Percentiles rank a stretch among this genome's conserved stretches.
These are phyloP conservation scores for Ladona fulva DNA, from an alignment of 1,140 invertebrate genomes.

Conservation along the genomic window DNA sequence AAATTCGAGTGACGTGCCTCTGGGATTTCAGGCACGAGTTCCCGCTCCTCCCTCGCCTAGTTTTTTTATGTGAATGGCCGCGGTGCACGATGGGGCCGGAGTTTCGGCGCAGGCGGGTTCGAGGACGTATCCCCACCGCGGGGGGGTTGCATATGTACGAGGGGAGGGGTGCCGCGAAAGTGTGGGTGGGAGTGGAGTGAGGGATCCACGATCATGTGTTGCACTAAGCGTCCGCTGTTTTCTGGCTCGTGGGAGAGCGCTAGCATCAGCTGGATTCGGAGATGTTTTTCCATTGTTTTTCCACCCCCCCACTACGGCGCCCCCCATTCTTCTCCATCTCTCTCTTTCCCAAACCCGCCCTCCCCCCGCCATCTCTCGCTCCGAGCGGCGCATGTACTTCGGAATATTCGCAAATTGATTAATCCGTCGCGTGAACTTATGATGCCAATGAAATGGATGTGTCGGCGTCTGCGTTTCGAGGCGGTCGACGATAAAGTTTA, in stretches of 20 bases:
- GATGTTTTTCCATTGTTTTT: slow-evolving; percentile 5
- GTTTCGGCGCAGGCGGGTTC: too few species aligned
- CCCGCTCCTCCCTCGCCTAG: background rate
- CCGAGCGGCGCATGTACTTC: background rate
- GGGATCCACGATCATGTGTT: background rate
- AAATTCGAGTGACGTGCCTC: background rate
- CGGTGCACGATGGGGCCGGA: background rate
- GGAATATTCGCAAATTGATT: background rate
- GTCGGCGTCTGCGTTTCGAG: too few species aligned
- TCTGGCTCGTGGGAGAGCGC: background rate
- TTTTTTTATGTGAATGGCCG: background rate
- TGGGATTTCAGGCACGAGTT: background rate
- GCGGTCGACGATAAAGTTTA: too few species aligned
- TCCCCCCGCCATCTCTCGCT: background rate
- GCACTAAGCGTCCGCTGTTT: background rate
- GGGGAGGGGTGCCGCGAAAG: background rate
- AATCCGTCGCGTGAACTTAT: background rate
- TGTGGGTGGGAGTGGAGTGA: background rate
- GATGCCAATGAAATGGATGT: background rate
- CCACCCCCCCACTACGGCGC: background rate
- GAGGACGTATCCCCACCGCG: too few species aligned
- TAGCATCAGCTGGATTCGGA: background rate
- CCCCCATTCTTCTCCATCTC: too few species aligned
- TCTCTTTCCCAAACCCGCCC: background rate
- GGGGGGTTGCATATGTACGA: background rate